Evolutionary conservation across 2,797 vertebrate genomes (phyloP), one percentile per base, ranked within the genome.

Genomic region (Eleutherodactylus coqui): DNA sequence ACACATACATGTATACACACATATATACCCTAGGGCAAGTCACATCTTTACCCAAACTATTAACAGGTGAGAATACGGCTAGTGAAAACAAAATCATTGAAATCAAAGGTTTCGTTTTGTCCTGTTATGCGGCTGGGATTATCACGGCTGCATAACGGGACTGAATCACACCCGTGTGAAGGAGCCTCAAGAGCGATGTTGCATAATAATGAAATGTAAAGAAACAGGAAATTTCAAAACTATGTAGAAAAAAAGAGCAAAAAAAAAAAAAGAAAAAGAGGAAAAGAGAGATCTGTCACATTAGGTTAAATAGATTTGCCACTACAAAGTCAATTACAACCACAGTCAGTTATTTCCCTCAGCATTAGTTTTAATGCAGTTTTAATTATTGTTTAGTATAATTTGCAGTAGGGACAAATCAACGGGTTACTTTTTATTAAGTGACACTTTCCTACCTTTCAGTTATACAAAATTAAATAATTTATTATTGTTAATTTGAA

Each of bases 381-480:
- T 80, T 58, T 85, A 79, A 85, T 79, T 85, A 85, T 73, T 85
- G 76, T 80, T 85, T 85, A 58, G 67, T 73, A 27, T n/a, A 17
- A 53, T 43, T 60, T 79, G 76, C 76, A 79, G 67, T 85, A 60
- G 34, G 62, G 62, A 38, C 75, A 38, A 70, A 51, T 53, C 62
- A 78, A 75, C 83, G 58, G 83, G 83, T 70, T 58, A 69, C 62
- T 41, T 70, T 70, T 79, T 78, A 79, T 72, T 72, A 85, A 73
- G 27, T 72, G 49, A 47, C 77, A 70, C 38, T 85, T 79, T 85
- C 55, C 36, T 10, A 27, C 29, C 29, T 1, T 70, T 47, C 64
- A 79, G 19, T 79, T 79, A 55, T 34, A 29, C 29, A 34, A 79
- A 85, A 85, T 72, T 32, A 17, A 73, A 73, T 79, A 19, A 79